Conservation (phyloP, 2,797 vertebrate genomes). For the Rhinogobio ventralis region DNA sequence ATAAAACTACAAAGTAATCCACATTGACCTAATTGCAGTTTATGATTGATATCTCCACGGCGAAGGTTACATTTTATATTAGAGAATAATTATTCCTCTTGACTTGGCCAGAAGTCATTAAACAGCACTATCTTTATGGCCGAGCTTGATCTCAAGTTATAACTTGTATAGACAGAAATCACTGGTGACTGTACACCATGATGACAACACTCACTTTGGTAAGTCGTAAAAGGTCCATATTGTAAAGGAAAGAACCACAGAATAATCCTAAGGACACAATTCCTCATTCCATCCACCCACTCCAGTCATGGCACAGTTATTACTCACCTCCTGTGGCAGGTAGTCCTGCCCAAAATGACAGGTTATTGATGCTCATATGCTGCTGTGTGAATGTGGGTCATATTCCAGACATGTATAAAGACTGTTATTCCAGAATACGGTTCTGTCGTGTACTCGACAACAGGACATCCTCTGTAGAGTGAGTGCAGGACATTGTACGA, state of each 20-base stretch:
- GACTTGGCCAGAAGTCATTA: background rate
- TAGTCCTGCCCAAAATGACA: slow-evolving; percentile 29
- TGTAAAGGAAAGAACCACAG: background rate
- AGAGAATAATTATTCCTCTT: background rate
- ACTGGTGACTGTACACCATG: slow-evolving; percentile 10
- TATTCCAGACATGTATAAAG: background rate
- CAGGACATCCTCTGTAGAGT: slow-evolving; percentile 1
- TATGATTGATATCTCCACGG: background rate
- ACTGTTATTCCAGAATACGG: background rate
- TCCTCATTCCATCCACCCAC: slow-evolving; percentile 33
- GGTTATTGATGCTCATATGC: background rate
- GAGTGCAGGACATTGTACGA: slow-evolving; percentile 14
- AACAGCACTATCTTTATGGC: background rate
- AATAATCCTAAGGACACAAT: background rate
- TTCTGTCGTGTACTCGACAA: slow-evolving; percentile 7
- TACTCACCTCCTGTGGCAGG: slow-evolving; percentile 41
- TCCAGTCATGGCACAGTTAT: slow-evolving; percentile 12
- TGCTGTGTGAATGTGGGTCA: background rate
- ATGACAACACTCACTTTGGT: slow-evolving; percentile 7
- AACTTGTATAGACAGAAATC: slow-evolving; percentile 8
- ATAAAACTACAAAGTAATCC: background rate
- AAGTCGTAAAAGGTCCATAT: slow-evolving; percentile 15
- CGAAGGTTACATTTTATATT: background rate
- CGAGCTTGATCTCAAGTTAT: background rate
- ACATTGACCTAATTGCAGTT: background rate